A percentile compares a stretch with the other conserved stretches of the same genome.
Conservation (phyloP, 2,888 invertebrate species). For the Nemurella pictetii region DNA sequence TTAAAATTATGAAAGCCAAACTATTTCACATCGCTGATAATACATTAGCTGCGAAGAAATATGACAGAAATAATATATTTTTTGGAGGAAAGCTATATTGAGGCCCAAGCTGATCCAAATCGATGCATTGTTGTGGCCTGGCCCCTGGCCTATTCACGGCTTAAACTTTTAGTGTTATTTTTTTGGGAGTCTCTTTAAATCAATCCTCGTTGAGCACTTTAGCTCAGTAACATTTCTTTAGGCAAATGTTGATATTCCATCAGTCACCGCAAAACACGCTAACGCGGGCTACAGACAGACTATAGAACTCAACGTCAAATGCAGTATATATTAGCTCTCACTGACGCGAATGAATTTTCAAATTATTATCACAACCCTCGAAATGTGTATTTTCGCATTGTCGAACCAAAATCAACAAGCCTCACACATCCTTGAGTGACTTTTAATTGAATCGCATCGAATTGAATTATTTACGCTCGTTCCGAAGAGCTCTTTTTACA, state of each 20-base stretch:
- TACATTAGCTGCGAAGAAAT: too few species aligned
- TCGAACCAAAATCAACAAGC: not conserved
- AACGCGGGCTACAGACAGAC: not conserved
- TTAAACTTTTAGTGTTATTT: too few species aligned
- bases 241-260: not conserved
- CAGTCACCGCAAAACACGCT: not conserved
- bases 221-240: not conserved
- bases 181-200: too few species aligned
- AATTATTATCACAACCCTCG: not conserved
- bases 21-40: too few species aligned
- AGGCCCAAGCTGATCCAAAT: too few species aligned
- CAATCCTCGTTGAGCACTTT: not conserved
- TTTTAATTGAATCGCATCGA: not conserved
- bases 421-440: not conserved
- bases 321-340: not conserved
- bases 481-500: not conserved
- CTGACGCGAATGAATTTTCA: not conserved
- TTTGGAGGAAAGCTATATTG: too few species aligned
- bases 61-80: too few species aligned
- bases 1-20: too few species aligned
- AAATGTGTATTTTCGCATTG: not conserved
- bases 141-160: too few species aligned
- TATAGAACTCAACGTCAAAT: not conserved
- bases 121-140: too few species aligned
- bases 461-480: not conserved